A percentile compares a stretch with the other conserved stretches of the same genome.
phyloP scores from a whole-genome alignment of 2,113 vertebrate genomes.

The Poeciliopsis turrubarensis region DNA sequence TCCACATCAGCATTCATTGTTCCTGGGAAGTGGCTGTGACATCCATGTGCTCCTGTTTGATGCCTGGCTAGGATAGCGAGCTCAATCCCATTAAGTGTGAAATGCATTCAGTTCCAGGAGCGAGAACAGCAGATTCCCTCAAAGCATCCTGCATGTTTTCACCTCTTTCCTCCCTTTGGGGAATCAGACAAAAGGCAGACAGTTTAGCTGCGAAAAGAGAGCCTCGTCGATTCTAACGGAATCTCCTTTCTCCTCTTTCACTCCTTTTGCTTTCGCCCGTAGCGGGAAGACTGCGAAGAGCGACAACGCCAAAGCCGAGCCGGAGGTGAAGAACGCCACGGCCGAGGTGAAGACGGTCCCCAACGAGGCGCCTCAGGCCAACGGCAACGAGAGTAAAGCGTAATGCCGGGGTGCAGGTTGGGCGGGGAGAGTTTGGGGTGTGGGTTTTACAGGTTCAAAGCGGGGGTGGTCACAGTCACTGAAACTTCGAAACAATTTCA shows the following conservation, averaged over 20 bases:
- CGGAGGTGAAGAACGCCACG: constrained; percentile 75
- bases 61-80: constrained; percentile 66
- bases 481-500: constrained; percentile 65
- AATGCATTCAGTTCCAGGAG: constrained; percentile 74
- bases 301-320: constrained; percentile 80
- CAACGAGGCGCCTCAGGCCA: constrained; percentile 93
- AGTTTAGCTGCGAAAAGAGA: constrained; percentile 41
- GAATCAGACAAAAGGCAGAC: constrained; percentile 64
- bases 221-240: constrained; percentile 49
- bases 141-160: constrained; percentile 64
- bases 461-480: constrained; percentile 63
- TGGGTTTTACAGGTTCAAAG: constrained; percentile 31
- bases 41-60: constrained; percentile 68
- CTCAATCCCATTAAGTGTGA: constrained; percentile 78
- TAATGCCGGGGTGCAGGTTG: constrained; percentile 75
- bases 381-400: constrained; percentile 96
- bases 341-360: constrained; percentile 93
- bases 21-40: constrained; percentile 68
- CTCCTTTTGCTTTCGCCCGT: constrained; percentile 1
- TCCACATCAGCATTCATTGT: constrained; percentile 67
- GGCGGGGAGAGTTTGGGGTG: constrained; percentile 7
- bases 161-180: constrained; percentile 36
- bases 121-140: constrained; percentile 70
- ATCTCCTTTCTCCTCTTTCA: constrained; percentile 29
- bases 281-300: constrained; percentile 88